A percentile compares a stretch with the other conserved stretches of the same genome.
These are phyloP conservation scores for Microctonus brassicae DNA, from an alignment of 2,888 invertebrate species.

Conservation along the genomic window DNA sequence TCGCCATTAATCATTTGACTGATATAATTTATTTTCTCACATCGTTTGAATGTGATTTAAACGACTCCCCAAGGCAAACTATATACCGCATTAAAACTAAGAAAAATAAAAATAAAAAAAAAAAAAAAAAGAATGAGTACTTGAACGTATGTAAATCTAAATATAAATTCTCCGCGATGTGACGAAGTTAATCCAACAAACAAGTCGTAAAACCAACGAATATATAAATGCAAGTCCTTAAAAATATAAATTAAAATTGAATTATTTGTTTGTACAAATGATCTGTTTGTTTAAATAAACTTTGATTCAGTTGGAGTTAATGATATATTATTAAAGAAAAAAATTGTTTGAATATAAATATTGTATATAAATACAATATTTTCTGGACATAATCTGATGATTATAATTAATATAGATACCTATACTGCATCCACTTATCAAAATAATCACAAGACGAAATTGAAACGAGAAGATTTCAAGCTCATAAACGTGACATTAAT, in stretches of 20 bases:
- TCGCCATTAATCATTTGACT: background rate
- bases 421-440: too few species aligned
- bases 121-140: background rate
- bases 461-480: too few species aligned
- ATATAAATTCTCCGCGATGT: slow-evolving; percentile 43
- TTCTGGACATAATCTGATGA: too few species aligned
- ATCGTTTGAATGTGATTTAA: slow-evolving; percentile 17
- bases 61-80: background rate
- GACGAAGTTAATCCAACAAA: slow-evolving; percentile 40
- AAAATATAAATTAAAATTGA: too few species aligned
- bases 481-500: background rate
- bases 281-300: too few species aligned
- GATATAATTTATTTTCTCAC: slow-evolving; percentile 13
- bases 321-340: too few species aligned
- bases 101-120: background rate
- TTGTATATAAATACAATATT: too few species aligned
- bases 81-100: too few species aligned
- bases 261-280: too few species aligned
- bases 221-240: background rate
- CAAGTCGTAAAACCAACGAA: slow-evolving; percentile 3
- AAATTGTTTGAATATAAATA: too few species aligned
- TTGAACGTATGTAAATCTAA: slow-evolving; percentile 43
- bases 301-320: too few species aligned
- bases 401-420: too few species aligned
- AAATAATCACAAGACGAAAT: background rate